Conservation (phyloP, 2,113 vertebrate species). For the Charina bottae region DNA sequence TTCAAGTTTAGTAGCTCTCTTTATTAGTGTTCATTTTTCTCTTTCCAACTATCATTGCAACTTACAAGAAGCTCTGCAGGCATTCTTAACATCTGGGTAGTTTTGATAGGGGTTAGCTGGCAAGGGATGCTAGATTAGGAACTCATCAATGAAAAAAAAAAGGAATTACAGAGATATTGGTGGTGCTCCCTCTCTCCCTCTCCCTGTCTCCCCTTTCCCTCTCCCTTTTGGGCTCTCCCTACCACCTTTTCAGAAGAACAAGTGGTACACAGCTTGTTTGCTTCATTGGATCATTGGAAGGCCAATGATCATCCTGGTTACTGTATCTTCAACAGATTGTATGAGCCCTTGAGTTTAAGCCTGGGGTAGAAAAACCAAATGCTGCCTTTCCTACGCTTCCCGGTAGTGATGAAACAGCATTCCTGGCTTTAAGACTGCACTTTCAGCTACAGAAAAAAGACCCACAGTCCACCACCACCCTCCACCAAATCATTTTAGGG, state of each 20-base stretch:
- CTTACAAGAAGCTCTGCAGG: neutral
- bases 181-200: neutral
- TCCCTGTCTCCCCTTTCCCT: neutral
- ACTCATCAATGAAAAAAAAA: neutral
- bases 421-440: neutral
- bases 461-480: too few species aligned
- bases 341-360: neutral
- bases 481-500: neutral
- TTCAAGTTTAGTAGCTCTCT: constrained; percentile 48
- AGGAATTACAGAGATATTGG: fast-evolving
- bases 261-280: neutral
- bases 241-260: neutral
- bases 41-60: neutral
- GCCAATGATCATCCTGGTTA: neutral
- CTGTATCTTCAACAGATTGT: neutral
- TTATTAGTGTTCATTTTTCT: constrained; percentile 42
- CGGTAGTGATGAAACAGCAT: neutral
- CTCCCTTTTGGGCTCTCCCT: neutral
- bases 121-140: neutral
- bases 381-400: neutral
- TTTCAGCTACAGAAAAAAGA: neutral
- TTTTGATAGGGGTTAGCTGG: neutral
- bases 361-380: neutral
- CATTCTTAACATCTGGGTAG: neutral
- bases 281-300: neutral